These are phyloP conservation scores for Drosophila tani DNA, from an alignment of 1,140 invertebrate species.

Conservation along the genomic window DNA sequence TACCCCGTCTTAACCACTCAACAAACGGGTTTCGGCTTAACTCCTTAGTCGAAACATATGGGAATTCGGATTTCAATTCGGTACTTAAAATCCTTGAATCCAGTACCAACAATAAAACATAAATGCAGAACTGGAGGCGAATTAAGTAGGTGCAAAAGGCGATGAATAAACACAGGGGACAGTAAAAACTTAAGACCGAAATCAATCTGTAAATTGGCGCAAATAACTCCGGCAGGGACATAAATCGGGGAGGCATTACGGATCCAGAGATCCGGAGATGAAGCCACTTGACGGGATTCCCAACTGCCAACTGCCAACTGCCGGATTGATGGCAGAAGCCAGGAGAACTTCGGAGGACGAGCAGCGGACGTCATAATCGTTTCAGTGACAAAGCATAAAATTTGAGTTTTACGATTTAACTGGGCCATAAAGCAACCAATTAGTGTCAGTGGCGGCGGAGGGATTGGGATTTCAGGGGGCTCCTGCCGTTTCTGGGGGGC, in stretches of 20 bases:
- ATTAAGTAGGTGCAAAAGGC: conserved; percentile 62
- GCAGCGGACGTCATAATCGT: conserved; percentile 80
- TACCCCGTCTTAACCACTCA: neutral
- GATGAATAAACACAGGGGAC: conserved; percentile 43
- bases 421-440: conserved; percentile 84
- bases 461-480: conserved; percentile 9
- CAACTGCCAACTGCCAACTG: conserved; percentile 11
- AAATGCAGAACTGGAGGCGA: neutral
- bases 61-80: neutral
- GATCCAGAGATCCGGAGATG: conserved; percentile 42
- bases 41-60: neutral
- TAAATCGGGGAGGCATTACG: conserved; percentile 64
- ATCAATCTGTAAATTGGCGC: conserved; percentile 77
- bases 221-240: conserved; percentile 67
- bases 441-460: conserved; percentile 70
- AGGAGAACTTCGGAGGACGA: conserved; percentile 9
- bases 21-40: conserved; percentile 5
- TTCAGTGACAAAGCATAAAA: conserved; percentile 83
- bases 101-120: conserved; percentile 30
- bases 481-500: conserved; percentile 12
- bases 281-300: conserved; percentile 56
- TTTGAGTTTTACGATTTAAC: conserved; percentile 83
- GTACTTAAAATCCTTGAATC: neutral
- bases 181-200: conserved; percentile 59
- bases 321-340: conserved; percentile 18